These are phyloP conservation scores for Ladona fulva DNA, from an alignment of 1,140 invertebrate genomes.

Conservation along the genomic window DNA sequence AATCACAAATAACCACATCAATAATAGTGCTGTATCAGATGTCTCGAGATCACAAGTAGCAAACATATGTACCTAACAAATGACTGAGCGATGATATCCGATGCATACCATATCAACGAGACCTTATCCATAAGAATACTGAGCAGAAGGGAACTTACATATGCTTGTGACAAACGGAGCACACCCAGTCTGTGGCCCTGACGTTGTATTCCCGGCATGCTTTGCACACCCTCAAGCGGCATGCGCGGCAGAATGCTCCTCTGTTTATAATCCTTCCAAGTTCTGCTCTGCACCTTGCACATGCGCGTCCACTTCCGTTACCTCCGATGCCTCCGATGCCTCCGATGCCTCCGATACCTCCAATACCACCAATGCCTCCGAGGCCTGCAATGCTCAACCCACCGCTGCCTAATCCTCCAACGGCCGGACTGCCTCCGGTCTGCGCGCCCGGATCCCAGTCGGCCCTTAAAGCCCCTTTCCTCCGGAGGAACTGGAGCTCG, in stretches of 20 bases:
- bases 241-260: constrained; percentile 57
- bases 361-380: constrained; percentile 20
- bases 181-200: constrained; percentile 57
- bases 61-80: no score
- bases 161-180: constrained; percentile 62
- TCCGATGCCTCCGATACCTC: no score
- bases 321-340: constrained; percentile 34
- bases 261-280: constrained; percentile 66
- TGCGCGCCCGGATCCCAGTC: constrained; percentile 12
- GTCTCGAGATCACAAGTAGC: no score
- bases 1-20: no score
- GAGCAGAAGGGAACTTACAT: constrained; percentile 49
- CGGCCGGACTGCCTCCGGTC: background rate
- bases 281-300: constrained; percentile 56
- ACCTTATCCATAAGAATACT: background rate
- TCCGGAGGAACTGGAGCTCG: constrained; percentile 48
- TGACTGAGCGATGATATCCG: no score
- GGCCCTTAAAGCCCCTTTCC: constrained; percentile 45
- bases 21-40: no score
- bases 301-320: constrained; percentile 41
- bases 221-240: constrained; percentile 62
- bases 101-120: no score
- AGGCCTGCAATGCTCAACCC: background rate
- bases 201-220: constrained; percentile 55
- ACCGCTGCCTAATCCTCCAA: background rate